Conservation (phyloP, 2,888 invertebrate species). For the Lasioglossum figueresi region DNA sequence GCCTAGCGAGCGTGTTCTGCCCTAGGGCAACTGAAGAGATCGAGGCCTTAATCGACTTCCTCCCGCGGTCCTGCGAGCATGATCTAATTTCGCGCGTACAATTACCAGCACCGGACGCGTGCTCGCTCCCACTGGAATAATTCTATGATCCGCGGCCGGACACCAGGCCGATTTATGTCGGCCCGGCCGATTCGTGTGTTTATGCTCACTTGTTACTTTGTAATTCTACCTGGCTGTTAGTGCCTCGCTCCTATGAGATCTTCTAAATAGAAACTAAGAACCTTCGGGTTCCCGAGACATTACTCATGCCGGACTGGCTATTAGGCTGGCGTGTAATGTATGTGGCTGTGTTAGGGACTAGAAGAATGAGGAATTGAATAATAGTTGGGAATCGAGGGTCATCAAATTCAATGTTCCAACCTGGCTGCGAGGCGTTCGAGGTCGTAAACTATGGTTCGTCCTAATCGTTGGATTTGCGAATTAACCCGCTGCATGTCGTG, state of each 20-base stretch:
- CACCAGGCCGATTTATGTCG: conserved; percentile 40
- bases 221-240: conserved; percentile 31
- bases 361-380: conserved; percentile 12
- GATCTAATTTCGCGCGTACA: conserved; percentile 45
- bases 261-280: conserved; percentile 54
- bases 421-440: neutral
- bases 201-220: conserved; percentile 48
- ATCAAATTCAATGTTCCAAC: conserved; percentile 14
- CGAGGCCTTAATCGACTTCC: conserved; percentile 38
- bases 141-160: conserved; percentile 26
- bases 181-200: conserved; percentile 39
- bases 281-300: conserved; percentile 36
- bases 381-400: neutral
- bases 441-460: neutral
- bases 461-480: neutral
- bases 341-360: neutral
- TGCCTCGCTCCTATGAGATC: conserved; percentile 21
- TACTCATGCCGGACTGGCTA: conserved; percentile 29
- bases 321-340: conserved; percentile 24
- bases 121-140: conserved; percentile 27
- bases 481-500: neutral
- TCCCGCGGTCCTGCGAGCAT: conserved; percentile 16
- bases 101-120: conserved; percentile 7
- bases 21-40: neutral
- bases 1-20: neutral